Evolutionary conservation across 2,113 vertebrate genomes (phyloP), one percentile per base, ranked within the genome.

Genomic region (Abramis brama): DNA sequence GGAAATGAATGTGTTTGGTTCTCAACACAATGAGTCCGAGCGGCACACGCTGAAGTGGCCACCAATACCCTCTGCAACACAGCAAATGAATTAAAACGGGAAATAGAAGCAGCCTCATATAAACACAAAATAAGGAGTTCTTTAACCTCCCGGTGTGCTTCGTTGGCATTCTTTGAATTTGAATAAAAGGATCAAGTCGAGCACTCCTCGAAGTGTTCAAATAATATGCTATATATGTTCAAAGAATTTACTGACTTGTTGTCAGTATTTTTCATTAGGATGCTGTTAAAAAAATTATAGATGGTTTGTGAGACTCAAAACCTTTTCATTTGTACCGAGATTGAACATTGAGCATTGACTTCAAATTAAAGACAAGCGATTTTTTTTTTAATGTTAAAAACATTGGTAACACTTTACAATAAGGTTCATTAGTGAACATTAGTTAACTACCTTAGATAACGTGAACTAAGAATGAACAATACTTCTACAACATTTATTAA

Each of bases 21-120:
- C 93, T 92, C 86, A 82, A 91, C 87, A 91, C 86, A 79, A 85
- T 5, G 23, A 47, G 82, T 83, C 84, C 85, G 59, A 70, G 88
- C 85, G 87, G 80, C 92, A 93, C 92, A 91, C 91, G 91, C 90
- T 92, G 91, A 90, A 91, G 91, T 91, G 91, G 86, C 90, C 87
- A 85, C 25, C 45, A 85, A 88, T 87, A 88, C 82, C 78, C 81
- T 78, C 91, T 89, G 86, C 91, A 91, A 88, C 87, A 90, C 85
- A 90, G 85, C 89, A 88, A 91, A 89, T 88, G 74, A 91, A 92
- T 90, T 91, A 89, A 87, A 87, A 88, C 89, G 91, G 90, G 92
- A 92, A 91, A 89, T 90, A 90, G 88, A 93, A 91, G 90, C 80
- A 90, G 87, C 90, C 90, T 93, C 52, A 77, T 89, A 89, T 90